Base-by-base conservation (phyloP, 2,888 invertebrate genomes). In the Heteropelma amictum region DNA sequence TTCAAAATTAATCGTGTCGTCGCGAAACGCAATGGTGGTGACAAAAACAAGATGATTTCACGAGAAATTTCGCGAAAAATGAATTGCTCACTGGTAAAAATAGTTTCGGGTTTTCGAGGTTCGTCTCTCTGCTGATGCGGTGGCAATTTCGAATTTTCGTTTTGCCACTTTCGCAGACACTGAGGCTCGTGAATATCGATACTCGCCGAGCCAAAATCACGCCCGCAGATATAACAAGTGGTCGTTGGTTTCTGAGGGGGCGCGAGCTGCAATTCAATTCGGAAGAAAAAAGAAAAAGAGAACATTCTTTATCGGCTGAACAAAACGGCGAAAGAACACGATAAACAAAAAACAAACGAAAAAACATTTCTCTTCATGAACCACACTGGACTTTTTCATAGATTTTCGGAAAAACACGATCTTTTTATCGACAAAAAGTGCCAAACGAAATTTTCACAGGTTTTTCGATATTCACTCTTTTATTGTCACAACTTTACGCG, bases 141-240 rank as follows among this genome's bases (percentile, higher is more conserved):
- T 0, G 93, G 93, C 58, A 93, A 85, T 76, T 91, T 90, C 40
- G 91, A 90, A 83, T 94, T 94, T 82, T 93, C 92, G 8, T 88
- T 84, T 33, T 92, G 91, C 93, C 93, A 93, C 82, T 93, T 93
- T 83, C 92, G 91, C 73, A 94, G 83, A 82, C 94, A 94, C 82
- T 93, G 93, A 0, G 93, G 93, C 83, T 93, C 93, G 84, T 94
- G 94, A 77, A 93, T 93, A 35, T 89, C 89, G 47, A 94, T 92
- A 49, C 93, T 93, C 78, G 90, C 91, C 1, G 91, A 90, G 21
- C 93, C 93, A 84, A 93, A 94, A 82, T 92, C 92, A 65, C 93
- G 90, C 4, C 93, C 93, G 83, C 94, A 94, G 79, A 94, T 92
- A 86, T 93, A 92, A 83, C 94, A 94, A 69, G 89, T 87, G 3